These are phyloP conservation scores for Tamias sibiricus DNA, from an alignment of 2,113 vertebrate genomes.

Conservation along the genomic window DNA sequence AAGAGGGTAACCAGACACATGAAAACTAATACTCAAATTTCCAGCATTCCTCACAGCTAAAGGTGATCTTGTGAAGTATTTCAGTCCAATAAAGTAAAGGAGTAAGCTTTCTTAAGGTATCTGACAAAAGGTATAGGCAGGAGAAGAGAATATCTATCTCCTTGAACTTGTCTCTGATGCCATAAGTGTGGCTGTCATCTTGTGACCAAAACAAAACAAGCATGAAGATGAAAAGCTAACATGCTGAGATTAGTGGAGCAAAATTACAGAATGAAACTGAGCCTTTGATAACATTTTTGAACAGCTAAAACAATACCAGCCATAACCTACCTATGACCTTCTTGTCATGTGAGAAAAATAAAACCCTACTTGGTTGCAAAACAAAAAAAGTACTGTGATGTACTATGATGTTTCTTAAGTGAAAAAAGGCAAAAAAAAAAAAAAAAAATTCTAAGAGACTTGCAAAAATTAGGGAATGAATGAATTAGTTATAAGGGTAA, in stretches of 20 bases:
- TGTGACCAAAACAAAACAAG: not conserved
- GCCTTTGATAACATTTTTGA: not conserved
- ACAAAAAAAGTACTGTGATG: not conserved
- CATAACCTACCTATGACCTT: not conserved
- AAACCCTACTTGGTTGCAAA: not conserved
- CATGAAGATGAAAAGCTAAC: not conserved
- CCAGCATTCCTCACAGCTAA: not conserved
- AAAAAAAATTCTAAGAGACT: not conserved
- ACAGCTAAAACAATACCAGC: not conserved
- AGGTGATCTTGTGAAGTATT: not conserved
- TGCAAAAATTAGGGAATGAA: not conserved
- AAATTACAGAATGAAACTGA: not conserved
- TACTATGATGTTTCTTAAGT: not conserved
- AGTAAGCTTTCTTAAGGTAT: not conserved
- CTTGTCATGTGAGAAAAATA: slow-evolving; percentile 4
- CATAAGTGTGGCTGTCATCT: not conserved
- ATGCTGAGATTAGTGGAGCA: not conserved
- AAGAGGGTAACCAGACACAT: not conserved
- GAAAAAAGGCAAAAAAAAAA: not conserved
- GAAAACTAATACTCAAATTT: not conserved
- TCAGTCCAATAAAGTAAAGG: not conserved
- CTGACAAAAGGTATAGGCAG: not conserved
- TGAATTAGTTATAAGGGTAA: not conserved
- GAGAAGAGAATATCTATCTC: not conserved
- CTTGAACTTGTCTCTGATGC: not conserved